Conservation (phyloP, 2,797 vertebrate genomes). For the Hozukius guyotensis region DNA sequence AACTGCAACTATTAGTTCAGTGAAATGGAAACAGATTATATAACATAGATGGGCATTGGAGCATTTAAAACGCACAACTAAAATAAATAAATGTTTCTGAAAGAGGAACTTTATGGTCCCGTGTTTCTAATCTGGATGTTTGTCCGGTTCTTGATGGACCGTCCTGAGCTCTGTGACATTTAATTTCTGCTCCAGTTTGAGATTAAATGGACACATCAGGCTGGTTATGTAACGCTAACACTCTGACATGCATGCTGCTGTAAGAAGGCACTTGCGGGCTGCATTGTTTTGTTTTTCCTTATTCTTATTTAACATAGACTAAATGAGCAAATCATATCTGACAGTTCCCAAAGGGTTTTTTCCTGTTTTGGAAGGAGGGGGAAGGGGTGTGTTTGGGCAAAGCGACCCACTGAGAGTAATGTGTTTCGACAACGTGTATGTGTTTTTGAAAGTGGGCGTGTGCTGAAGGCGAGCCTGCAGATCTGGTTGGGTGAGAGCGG, state of each 20-base stretch:
- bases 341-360: conserved; percentile 21
- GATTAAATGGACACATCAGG: conserved; percentile 13
- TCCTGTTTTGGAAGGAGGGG: conserved; percentile 43
- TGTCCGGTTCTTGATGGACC: background rate
- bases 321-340: conserved; percentile 29
- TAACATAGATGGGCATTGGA: conserved; percentile 1
- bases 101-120: background rate
- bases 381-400: conserved; percentile 22
- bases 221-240: conserved; percentile 40
- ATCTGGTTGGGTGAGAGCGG: conserved; percentile 75
- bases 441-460: conserved; percentile 61
- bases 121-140: background rate
- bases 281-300: background rate
- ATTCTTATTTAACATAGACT: background rate
- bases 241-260: background rate
- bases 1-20: conserved; percentile 6
- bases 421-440: conserved; percentile 54
- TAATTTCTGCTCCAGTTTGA: conserved; percentile 10
- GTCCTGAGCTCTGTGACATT: background rate
- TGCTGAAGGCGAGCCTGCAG: conserved; percentile 28
- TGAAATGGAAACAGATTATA: conserved; percentile 45
- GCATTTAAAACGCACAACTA: background rate
- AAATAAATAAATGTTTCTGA: background rate
- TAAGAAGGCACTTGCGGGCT: background rate
- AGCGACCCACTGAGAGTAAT: conserved; percentile 63